These are phyloP conservation scores for Ornithoptera alexandrae DNA, from an alignment of 2,888 invertebrate species.

Conservation along the genomic window DNA sequence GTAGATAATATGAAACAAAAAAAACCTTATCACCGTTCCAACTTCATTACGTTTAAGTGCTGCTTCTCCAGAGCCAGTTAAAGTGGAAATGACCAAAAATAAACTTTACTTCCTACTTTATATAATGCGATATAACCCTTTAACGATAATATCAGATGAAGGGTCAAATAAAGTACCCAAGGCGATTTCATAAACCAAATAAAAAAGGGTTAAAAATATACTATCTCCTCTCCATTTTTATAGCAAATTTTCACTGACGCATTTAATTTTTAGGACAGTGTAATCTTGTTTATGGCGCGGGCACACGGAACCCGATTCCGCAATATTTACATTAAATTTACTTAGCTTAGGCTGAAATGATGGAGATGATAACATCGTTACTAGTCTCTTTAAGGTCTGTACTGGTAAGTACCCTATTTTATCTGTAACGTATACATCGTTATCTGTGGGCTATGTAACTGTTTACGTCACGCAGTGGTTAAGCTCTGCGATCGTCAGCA, in stretches of 20 bases:
- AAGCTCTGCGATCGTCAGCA: too few relatives aligned
- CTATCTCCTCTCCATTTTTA: not conserved
- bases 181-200: constrained; percentile 3
- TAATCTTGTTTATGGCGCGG: constrained; percentile 7
- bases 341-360: too few relatives aligned
- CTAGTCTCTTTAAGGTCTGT: too few relatives aligned
- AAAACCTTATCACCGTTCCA: too few relatives aligned
- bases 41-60: too few relatives aligned
- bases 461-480: too few relatives aligned
- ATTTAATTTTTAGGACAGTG: constrained; percentile 1
- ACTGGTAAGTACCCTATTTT: too few relatives aligned
- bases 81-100: not conserved
- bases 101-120: constrained; percentile 4
- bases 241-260: constrained; percentile 3
- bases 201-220: constrained; percentile 4
- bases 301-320: not conserved
- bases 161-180: constrained; percentile 2
- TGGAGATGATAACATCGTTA: too few relatives aligned
- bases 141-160: constrained; percentile 2
- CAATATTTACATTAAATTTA: not conserved
- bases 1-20: too few relatives aligned
- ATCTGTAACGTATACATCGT: too few relatives aligned
- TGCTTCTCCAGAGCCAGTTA: too few relatives aligned
- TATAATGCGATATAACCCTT: constrained; percentile 7
- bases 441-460: too few relatives aligned